Evolutionary conservation across 2,797 vertebrate genomes (phyloP).

Genomic region (Nannoperca australis): DNA sequence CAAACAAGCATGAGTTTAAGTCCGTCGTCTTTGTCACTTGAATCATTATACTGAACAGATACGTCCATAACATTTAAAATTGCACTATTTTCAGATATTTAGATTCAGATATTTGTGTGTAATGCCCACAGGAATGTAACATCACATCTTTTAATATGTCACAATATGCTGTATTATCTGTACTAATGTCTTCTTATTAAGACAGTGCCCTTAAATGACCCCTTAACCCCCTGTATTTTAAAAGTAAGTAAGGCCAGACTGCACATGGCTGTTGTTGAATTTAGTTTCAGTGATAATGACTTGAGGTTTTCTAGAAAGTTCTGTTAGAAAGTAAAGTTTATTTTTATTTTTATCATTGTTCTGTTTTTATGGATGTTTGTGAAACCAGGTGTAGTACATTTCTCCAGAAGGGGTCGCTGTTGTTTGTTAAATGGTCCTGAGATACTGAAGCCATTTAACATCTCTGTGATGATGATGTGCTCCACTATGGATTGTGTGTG

Average conservation of each 20-base stretch:
- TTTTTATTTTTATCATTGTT: no score
- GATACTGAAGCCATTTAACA: not conserved
- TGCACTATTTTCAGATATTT: slow-evolving; percentile 44
- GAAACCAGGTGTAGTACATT: not conserved
- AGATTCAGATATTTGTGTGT: slow-evolving; percentile 6
- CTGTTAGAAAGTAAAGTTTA: not conserved
- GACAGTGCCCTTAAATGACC: not conserved
- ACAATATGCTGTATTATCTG: not conserved
- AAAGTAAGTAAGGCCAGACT: not conserved
- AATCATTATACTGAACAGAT: slow-evolving; percentile 6
- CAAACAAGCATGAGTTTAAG: not conserved
- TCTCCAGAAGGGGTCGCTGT: slow-evolving; percentile 30
- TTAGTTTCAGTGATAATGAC: not conserved
- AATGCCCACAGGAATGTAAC: not conserved
- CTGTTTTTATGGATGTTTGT: not conserved
- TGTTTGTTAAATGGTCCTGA: slow-evolving; percentile 10
- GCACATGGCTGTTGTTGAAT: not conserved
- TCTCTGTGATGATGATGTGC: not conserved
- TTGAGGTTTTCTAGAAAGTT: not conserved
- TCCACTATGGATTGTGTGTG: not conserved
- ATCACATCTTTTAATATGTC: not conserved
- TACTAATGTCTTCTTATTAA: not conserved
- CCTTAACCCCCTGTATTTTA: not conserved
- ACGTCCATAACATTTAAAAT: slow-evolving; percentile 13
- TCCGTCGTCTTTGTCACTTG: slow-evolving; percentile 7